Conservation (phyloP, 2,113 vertebrate genomes). For the Amblyopsis rosae region DNA sequence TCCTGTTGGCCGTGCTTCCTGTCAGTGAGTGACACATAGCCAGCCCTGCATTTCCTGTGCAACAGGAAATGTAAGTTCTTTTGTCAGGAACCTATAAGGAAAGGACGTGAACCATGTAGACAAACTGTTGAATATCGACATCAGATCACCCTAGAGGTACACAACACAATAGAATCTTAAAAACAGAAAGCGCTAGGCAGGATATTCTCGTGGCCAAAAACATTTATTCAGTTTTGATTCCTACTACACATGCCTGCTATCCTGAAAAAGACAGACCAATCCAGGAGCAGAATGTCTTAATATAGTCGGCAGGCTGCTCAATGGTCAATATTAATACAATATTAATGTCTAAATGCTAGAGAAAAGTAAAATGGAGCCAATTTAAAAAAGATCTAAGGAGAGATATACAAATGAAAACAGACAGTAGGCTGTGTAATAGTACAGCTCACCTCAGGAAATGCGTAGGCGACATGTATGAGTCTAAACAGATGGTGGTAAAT, state of each 20-base stretch:
- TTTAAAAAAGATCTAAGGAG: too few species aligned
- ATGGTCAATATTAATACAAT: too few species aligned
- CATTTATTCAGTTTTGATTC: too few species aligned
- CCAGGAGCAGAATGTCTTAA: too few species aligned
- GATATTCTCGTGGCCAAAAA: too few species aligned
- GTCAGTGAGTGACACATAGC: constrained; percentile 51
- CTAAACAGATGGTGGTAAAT: constrained; percentile 2
- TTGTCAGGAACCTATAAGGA: constrained; percentile 10
- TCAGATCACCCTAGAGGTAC: too few species aligned
- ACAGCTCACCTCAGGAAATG: neutral
- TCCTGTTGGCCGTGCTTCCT: constrained; percentile 66
- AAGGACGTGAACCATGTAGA: neutral
- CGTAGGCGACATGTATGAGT: neutral
- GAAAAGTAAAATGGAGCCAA: too few species aligned
- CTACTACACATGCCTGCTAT: too few species aligned
- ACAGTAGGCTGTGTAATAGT: neutral
- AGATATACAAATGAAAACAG: neutral
- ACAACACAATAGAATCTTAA: neutral
- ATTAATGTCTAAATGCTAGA: too few species aligned
- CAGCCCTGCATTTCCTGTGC: constrained; percentile 51
- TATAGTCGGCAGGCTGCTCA: too few species aligned
- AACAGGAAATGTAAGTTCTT: constrained; percentile 55
- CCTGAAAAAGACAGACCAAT: too few species aligned
- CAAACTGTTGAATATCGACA: neutral
- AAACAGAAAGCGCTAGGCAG: too few species aligned